Percentiles rank a stretch among this genome's conserved stretches.
Conservation (phyloP, 2,888 invertebrate species). For the Napeogenes inachia region DNA sequence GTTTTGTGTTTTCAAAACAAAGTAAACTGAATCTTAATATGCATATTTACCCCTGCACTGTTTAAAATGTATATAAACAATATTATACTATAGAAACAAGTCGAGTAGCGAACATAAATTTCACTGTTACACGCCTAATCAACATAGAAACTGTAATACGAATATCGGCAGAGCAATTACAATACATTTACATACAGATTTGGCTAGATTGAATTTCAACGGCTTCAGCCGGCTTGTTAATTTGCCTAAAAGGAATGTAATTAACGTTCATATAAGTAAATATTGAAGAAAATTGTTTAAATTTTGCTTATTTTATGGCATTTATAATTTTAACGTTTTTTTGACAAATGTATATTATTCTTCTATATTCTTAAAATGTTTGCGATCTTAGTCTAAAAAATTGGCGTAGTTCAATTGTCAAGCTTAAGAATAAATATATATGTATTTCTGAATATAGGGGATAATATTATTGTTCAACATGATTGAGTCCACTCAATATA, state of each 20-base stretch:
- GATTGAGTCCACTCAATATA: constrained; percentile 61
- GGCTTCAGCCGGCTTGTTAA: constrained; percentile 63
- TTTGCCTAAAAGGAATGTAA: constrained; percentile 73
- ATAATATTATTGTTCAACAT: constrained; percentile 61
- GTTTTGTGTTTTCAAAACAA: constrained; percentile 7
- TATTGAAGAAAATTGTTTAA: constrained; percentile 20
- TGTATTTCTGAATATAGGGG: constrained; percentile 42
- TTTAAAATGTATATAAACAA: constrained; percentile 48
- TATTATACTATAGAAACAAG: constrained; percentile 63
- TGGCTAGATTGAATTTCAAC: constrained; percentile 68
- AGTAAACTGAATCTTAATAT: constrained; percentile 24
- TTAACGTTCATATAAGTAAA: constrained; percentile 41
- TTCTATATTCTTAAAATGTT: too few relatives aligned
- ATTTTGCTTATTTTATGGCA: background rate
- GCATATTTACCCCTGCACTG: constrained; percentile 27
- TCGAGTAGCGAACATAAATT: constrained; percentile 48
- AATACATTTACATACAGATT: constrained; percentile 74
- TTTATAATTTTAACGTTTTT: too few relatives aligned
- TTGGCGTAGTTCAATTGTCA: background rate
- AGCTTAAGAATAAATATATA: constrained; percentile 31
- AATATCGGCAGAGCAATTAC: constrained; percentile 68
- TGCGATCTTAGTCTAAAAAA: too few relatives aligned
- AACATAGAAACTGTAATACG: constrained; percentile 66
- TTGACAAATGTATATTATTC: too few relatives aligned
- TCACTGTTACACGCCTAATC: constrained; percentile 55